Conservation (phyloP, 1,140 invertebrate genomes). For the Lepidotrigona ventralis region DNA sequence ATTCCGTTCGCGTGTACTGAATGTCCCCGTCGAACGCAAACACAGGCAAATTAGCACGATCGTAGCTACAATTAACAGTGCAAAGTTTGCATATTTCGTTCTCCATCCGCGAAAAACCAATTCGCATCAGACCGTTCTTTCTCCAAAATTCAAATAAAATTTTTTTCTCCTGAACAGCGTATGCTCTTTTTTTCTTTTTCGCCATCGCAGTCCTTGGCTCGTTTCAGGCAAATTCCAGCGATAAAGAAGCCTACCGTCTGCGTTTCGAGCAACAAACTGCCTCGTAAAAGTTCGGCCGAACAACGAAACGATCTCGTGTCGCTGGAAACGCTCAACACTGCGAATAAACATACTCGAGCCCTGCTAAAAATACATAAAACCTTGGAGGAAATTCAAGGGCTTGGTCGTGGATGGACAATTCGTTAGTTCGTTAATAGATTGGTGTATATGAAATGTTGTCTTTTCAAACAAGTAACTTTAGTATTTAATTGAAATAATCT, state of each 20-base stretch:
- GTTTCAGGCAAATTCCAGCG: neutral
- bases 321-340: neutral
- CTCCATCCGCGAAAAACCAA: neutral
- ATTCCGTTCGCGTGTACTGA: neutral
- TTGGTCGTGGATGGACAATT: no score
- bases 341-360: neutral
- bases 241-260: neutral
- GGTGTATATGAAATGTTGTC: no score
- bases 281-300: constrained; percentile 15
- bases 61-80: neutral
- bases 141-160: neutral
- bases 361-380: neutral
- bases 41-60: neutral
- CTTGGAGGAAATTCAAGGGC: neutral
- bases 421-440: no score
- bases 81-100: neutral
- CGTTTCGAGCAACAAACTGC: neutral
- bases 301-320: constrained; percentile 1
- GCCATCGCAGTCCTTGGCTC: neutral
- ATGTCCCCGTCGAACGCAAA: neutral
- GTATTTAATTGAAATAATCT: no score
- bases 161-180: neutral
- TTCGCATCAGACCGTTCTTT: neutral
- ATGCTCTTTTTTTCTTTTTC: neutral
- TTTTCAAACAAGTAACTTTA: no score